Evolutionary conservation across 2,113 vertebrate species (phyloP), one percentile per base, ranked within the genome.

Genomic region (Channa maculata): DNA sequence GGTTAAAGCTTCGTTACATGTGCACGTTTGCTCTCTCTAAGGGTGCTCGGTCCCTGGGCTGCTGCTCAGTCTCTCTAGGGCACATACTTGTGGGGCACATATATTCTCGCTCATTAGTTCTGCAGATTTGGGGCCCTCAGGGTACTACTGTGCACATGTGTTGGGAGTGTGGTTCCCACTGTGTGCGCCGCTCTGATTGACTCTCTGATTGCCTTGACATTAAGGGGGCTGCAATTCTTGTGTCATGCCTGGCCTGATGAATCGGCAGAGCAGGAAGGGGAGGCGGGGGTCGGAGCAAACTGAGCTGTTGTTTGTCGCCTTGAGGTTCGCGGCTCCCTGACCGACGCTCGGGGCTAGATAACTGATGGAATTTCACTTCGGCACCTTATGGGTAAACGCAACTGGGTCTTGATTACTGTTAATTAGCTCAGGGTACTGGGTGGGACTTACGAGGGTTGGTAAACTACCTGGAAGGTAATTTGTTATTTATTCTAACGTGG

Each of bases 91-190:
- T 73, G 86, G 80, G 75, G 75, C 75, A 78, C 83, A 62, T 69
- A 79, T 65, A 80, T 80, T 74, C 69, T 71, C 60, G 82, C 86
- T 89, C 84, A 91, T 91, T 91, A 89, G 87, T 83, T 84, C 71
- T 76, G 81, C 67, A 72, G 84, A 70, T 88, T 69, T 80, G 73
- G 83, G 89, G 87, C 84, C 88, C 77, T 63, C 6, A 0, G 80
- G 83, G 79, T 5, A 12, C 80, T 79, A 70, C 77, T 49, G 77
- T 46, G 65, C 82, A 83, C 84, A 81, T 90, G 84, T 86, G 86
- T 66, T 65, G 67, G 74, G 66, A 73, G 78, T 48, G 73, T 8
- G 62, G 78, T 66, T 79, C 83, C 84, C 73, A 78, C 76, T 84
- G 75, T 67, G 80, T 71, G 44, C 0, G 24, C 45, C 6, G 65